These are phyloP conservation scores for Dusona sp. DNA, from an alignment of 2,888 invertebrate genomes.

Conservation along the genomic window DNA sequence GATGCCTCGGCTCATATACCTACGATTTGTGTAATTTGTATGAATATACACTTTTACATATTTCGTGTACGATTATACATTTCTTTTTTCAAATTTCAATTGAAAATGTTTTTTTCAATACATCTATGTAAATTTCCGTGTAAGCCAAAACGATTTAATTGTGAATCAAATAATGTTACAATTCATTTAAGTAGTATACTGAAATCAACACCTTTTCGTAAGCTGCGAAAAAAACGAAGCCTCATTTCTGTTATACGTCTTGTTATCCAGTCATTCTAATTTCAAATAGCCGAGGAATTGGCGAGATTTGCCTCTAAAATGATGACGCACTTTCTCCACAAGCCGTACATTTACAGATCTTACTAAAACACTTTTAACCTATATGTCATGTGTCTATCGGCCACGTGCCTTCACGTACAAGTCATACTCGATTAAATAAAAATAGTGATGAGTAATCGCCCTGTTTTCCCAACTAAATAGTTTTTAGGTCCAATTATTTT, in stretches of 20 bases:
- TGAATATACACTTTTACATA: background rate
- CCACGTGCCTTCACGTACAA: background rate
- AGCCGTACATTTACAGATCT: constrained; percentile 18
- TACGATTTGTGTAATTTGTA: too few relatives aligned
- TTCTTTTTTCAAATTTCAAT: background rate
- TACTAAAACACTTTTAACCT: background rate
- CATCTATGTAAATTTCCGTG: background rate
- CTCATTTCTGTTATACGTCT: background rate
- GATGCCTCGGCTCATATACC: background rate
- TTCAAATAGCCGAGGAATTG: constrained; percentile 47
- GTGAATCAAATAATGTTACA: background rate
- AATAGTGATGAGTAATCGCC: background rate
- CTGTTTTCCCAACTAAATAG: background rate
- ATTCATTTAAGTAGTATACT: background rate
- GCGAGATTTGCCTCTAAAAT: constrained; percentile 15
- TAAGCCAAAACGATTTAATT: background rate
- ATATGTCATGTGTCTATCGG: background rate
- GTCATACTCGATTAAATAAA: constrained; percentile 8
- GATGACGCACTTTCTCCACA: constrained; percentile 60
- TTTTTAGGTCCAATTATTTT: background rate
- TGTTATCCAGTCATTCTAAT: constrained; percentile 27
- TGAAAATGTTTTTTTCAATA: background rate
- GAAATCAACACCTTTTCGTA: background rate
- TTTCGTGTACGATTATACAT: background rate
- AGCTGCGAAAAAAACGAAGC: constrained; percentile 8